phyloP scores from a whole-genome alignment of 2,113 vertebrate genomes.

The Carlito syrichta region DNA sequence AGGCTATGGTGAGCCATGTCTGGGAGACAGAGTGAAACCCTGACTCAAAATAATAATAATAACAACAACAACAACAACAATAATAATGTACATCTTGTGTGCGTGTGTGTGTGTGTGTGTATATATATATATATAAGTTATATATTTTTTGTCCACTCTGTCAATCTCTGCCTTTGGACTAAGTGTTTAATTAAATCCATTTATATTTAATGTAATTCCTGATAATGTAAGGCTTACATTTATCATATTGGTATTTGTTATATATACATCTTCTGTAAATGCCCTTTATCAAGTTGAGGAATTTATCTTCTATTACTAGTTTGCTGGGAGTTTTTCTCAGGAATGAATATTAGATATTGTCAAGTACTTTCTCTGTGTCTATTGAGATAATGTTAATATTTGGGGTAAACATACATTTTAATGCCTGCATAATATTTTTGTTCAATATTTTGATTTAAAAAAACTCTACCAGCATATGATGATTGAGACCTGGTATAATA shows the following conservation, averaged over 20 bases:
- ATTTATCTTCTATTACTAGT: neutral
- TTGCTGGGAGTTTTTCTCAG: neutral
- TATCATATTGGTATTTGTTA: neutral
- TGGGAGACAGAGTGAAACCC: too few species aligned
- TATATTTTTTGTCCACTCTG: neutral
- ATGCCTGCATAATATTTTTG: neutral
- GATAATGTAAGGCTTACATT: neutral
- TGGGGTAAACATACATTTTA: too few species aligned
- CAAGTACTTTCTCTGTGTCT: neutral
- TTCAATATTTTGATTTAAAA: neutral
- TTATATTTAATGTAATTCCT: slow-evolving; percentile 11
- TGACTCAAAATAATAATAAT: too few species aligned
- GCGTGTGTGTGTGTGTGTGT: too few species aligned
- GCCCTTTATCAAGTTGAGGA: neutral
- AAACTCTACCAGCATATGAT: neutral
- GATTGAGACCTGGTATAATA: neutral
- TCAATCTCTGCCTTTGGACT: neutral
- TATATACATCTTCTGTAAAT: neutral
- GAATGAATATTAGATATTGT: neutral
- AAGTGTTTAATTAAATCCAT: slow-evolving; percentile 10
- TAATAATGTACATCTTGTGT: too few species aligned
- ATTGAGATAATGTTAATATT: neutral
- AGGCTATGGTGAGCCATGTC: too few species aligned
- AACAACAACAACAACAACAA: too few species aligned
- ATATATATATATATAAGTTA: neutral